These are phyloP conservation scores for Prenolepis imparis DNA, from an alignment of 2,888 invertebrate genomes.

Conservation along the genomic window DNA sequence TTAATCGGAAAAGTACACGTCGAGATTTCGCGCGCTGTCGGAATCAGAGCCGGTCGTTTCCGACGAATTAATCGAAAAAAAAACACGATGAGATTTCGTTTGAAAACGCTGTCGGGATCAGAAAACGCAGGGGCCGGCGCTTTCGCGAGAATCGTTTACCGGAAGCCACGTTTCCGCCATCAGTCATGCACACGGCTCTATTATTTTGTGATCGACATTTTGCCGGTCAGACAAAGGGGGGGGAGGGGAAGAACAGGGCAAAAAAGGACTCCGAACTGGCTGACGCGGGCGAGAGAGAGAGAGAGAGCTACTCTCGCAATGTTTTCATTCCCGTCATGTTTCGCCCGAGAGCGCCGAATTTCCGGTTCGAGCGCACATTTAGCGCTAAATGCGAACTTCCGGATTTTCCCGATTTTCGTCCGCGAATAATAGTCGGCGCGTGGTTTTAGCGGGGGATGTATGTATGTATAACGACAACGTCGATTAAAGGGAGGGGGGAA, in stretches of 20 bases:
- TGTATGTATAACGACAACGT: background rate
- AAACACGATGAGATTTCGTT: constrained; percentile 43
- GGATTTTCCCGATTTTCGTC: background rate
- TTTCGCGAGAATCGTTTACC: constrained; percentile 55
- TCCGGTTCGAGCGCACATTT: constrained; percentile 34
- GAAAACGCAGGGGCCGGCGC: constrained; percentile 41
- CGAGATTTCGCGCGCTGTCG: constrained; percentile 53
- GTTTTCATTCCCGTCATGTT: constrained; percentile 40
- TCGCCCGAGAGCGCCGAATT: constrained; percentile 31
- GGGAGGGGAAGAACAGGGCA: background rate
- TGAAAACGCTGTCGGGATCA: constrained; percentile 54
- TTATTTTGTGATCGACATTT: constrained; percentile 68
- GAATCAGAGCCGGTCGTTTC: constrained; percentile 39
- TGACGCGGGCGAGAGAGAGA: background rate
- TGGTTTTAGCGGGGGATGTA: background rate
- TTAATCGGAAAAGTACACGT: constrained; percentile 52
- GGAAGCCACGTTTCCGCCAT: constrained; percentile 60
- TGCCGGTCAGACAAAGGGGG: background rate
- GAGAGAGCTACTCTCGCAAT: constrained; percentile 41
- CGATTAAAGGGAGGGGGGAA: background rate
- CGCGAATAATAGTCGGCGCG: background rate
- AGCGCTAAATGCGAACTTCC: constrained; percentile 27
- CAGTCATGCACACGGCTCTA: constrained; percentile 59
- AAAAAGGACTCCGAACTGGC: constrained; percentile 35
- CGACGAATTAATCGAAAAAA: constrained; percentile 56